Base-by-base conservation (phyloP, 2,113 vertebrate genomes). In the Chionis minor region DNA sequence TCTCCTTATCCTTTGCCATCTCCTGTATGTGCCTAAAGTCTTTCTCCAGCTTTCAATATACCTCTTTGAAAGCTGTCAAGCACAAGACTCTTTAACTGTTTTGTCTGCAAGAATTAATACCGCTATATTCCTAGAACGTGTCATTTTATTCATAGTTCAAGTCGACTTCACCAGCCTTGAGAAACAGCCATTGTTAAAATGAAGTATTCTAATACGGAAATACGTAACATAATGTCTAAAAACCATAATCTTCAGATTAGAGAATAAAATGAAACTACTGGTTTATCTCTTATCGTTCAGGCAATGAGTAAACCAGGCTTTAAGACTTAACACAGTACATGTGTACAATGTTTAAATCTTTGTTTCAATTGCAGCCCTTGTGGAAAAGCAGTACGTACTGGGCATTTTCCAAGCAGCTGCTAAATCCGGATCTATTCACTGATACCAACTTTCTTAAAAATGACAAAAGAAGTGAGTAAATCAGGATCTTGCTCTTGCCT, bases 321-420 rank as follows among this genome's bases (percentile, higher is more conserved):
- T 51, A 82, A 88, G 28, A 66, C 0, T 38, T 26, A 95, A 83
- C 35, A 14, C 2, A 54, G 32, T 6, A 5, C 18, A 51, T 11
- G 6, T 10, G 11, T 28, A 16, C 10, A 70, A 69, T 17, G 6
- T 33, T 87, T 62, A 47, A 88, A 88, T 38, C 82, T n/a, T 77
- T 58, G 62, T 88, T 87, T 91, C 86, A 95, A 95, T 59, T 88
- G 75, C 55, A 93, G 72, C 71, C 88, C 35, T 66, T 45, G 13
- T 15, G 23, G 71, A 92, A 88, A 92, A 88, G n/a, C 30, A 54
- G 42, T 44, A 96, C 30, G 84, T 44, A 67, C 6, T 59, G 14
- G 81, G 38, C 22, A 59, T 93, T 79, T 97, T 96, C 94, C 80
- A 92, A 95, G 87, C 35, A 96, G 92, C 32, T 90, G 92, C 55